Conservation (phyloP, 2,113 vertebrate genomes). For the Procavia capensis region DNA sequence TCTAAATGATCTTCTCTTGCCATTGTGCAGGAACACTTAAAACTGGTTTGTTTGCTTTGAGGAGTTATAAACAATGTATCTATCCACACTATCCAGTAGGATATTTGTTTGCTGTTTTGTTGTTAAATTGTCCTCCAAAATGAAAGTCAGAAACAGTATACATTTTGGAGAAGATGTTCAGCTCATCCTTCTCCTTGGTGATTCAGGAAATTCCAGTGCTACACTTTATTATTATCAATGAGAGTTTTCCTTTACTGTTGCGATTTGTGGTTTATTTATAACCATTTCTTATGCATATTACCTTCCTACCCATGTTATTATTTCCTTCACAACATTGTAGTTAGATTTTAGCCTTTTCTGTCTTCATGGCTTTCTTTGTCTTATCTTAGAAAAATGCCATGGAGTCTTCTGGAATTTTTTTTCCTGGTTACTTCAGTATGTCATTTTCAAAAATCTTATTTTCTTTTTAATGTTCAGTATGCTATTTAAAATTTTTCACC, state of each 20-base stretch:
- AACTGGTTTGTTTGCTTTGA: not conserved
- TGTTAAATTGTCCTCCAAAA: not conserved
- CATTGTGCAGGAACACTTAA: not conserved
- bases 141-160: not conserved
- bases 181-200: not conserved
- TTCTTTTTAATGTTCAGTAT: not conserved
- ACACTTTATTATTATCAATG: not conserved
- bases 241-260: not conserved
- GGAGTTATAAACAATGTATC: slow-evolving; percentile 5
- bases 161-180: not conserved
- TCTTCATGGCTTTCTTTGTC: not conserved
- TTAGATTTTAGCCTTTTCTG: not conserved
- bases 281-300: not conserved
- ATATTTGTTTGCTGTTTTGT: not conserved
- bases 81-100: not conserved
- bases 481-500: not conserved
- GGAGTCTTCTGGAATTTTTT: not conserved
- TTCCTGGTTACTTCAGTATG: not conserved
- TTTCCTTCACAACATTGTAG: not conserved
- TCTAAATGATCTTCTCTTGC: not conserved
- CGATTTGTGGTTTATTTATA: not conserved
- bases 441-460: not conserved
- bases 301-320: not conserved
- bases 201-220: not conserved
- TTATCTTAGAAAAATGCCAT: not conserved